Evolutionary conservation across 2,797 vertebrate species (phyloP), one percentile per base, ranked within the genome.

Genomic region (Limnodromus scolopaceus): DNA sequence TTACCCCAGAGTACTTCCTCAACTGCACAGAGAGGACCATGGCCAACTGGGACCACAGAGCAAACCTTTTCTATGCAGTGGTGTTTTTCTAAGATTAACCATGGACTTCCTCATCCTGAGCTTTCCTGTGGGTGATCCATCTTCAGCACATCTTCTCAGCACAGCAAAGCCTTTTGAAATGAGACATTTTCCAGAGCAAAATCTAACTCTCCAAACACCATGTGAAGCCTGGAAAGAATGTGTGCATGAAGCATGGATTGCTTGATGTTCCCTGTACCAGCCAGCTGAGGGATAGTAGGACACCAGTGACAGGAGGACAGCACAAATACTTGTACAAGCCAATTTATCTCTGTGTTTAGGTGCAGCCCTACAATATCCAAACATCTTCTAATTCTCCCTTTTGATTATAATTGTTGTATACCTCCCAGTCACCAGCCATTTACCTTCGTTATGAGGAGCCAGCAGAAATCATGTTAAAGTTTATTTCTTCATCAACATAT

Each of bases 241-340:
- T 0, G 1, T 14, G 6, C 11, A 24, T 10, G 53, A 43, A 48
- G 9, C 0, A 0, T 13, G 24, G 38, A 22, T 22, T 30, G 13
- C 11, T 81, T 38, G 38, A 32, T 32, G 27, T 8, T 32, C 48
- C 20, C 32, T n/a, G 7, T 32, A 34, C 3, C 5, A 61, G 13
- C 15, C 19, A 36, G n/a, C 20, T 66, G 81, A 80, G 25, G 49
- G 43, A 34, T 10, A 16, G 13, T 68, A 51, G 46, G 28, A 32
- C 57, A 72, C 3, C 19, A 24, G 8, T 11, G 32, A 45, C 30
- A 36, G 0, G 17, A 88, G 17, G 36, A 19, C 16, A 55, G 17
- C 48, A 30, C 6, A 54, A 76, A 51, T 6, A 58, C 10, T 65
- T 24, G 13, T 8, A 18, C 10, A 19, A 53, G 6, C 3, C 2